Percentiles rank a stretch among this genome's conserved stretches.
These are phyloP conservation scores for Neotragus pygmaeus DNA, from an alignment of 2,113 vertebrate species.

Conservation along the genomic window DNA sequence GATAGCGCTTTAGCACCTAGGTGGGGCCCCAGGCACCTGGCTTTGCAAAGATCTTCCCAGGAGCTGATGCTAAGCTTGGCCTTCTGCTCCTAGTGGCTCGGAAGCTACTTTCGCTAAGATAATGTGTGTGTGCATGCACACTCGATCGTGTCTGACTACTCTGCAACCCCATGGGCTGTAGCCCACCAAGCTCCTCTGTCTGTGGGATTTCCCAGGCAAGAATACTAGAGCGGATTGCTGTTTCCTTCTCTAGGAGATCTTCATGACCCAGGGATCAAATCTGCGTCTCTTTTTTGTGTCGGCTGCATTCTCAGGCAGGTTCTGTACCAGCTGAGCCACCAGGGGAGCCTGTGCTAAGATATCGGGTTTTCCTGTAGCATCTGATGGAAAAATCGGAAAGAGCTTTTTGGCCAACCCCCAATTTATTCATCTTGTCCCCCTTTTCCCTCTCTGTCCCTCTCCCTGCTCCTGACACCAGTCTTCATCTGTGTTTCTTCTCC, in stretches of 20 bases:
- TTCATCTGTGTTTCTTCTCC: background rate
- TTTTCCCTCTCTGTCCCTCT: too few species aligned
- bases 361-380: background rate
- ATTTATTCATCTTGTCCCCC: background rate
- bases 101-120: background rate
- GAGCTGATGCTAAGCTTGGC: background rate
- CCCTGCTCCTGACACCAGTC: background rate
- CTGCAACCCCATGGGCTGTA: background rate
- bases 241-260: background rate
- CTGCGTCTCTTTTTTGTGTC: background rate
- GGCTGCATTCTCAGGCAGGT: background rate
- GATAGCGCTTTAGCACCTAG: background rate
- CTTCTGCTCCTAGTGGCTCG: background rate
- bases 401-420: background rate
- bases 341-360: background rate
- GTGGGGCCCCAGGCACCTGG: background rate
- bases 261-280: background rate
- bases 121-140: background rate
- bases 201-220: background rate
- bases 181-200: background rate
- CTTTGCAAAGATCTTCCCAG: background rate
- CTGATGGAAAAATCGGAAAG: background rate
- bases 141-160: background rate
- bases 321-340: background rate
- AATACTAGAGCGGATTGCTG: background rate